phyloP scores from a whole-genome alignment of 2,113 vertebrate genomes.

The Serilophus lunatus region DNA sequence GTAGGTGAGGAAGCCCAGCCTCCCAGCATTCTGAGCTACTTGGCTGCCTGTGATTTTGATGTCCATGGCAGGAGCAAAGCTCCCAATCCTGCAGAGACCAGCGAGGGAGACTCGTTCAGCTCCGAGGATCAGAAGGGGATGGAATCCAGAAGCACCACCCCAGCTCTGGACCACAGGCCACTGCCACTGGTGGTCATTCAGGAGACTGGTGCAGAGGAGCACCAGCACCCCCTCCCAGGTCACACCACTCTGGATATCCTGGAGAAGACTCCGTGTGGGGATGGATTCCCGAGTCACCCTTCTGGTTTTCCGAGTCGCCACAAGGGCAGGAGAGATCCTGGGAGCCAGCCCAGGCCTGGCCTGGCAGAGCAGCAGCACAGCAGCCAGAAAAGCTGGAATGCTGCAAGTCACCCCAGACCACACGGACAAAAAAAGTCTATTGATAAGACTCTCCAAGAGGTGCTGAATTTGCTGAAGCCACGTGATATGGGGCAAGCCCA shows the following conservation, averaged over 20 bases:
- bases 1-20: constrained; percentile 68
- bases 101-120: constrained; percentile 62
- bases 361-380: background rate
- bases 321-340: background rate
- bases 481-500: background rate
- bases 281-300: background rate
- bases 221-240: constrained; percentile 17
- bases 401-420: background rate
- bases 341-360: background rate
- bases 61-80: constrained; percentile 43
- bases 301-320: background rate
- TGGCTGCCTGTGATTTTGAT: constrained; percentile 74
- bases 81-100: constrained; percentile 42
- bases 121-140: constrained; percentile 66
- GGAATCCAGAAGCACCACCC: constrained; percentile 28
- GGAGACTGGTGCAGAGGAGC: constrained; percentile 24
- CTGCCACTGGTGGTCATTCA: constrained; percentile 18
- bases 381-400: background rate
- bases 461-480: constrained; percentile 70
- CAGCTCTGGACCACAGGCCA: constrained; percentile 49
- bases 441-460: constrained; percentile 69
- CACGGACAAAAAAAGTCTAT: background rate
- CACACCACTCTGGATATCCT: constrained; percentile 82
- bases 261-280: constrained; percentile 55
- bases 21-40: constrained; percentile 82